These are phyloP conservation scores for Orchesellides sinensis DNA, from an alignment of 2,888 invertebrate genomes.

Conservation along the genomic window DNA sequence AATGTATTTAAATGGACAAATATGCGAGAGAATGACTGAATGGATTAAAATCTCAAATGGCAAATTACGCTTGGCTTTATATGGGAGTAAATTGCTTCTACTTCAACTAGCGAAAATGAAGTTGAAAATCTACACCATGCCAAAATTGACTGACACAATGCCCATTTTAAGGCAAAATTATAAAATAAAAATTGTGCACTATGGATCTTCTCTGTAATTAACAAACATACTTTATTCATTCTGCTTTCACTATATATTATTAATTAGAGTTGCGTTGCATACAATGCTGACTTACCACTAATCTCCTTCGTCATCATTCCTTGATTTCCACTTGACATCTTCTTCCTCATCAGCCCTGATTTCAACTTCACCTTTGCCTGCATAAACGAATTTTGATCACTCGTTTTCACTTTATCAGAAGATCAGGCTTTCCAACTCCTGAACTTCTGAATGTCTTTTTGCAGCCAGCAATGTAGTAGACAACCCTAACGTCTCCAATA, in stretches of 20 bases:
- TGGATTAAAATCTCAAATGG: too few relatives aligned
- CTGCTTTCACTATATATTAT: background rate
- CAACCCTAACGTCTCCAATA: too few relatives aligned
- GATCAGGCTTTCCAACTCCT: background rate
- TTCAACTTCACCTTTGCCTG: background rate
- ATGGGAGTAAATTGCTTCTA: too few relatives aligned
- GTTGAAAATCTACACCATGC: too few relatives aligned
- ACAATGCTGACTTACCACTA: slow-evolving; percentile 68
- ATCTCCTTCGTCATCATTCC: slow-evolving; percentile 74
- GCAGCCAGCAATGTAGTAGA: background rate
- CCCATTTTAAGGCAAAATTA: background rate
- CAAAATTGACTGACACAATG: too few relatives aligned
- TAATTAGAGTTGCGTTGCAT: background rate
- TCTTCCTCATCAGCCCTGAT: slow-evolving; percentile 68
- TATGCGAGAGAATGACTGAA: background rate
- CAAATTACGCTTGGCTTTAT: too few relatives aligned
- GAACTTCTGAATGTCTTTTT: background rate
- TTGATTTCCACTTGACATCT: slow-evolving; percentile 70
- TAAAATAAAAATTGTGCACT: background rate
- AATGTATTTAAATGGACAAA: background rate
- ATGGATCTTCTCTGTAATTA: background rate
- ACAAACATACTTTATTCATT: background rate
- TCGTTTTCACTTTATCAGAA: too few relatives aligned
- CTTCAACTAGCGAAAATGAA: too few relatives aligned
- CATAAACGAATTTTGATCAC: background rate